A percentile compares a stretch with the other conserved stretches of the same genome.
Conservation (phyloP, 2,113 vertebrate genomes). For the Ophiodon elongatus region DNA sequence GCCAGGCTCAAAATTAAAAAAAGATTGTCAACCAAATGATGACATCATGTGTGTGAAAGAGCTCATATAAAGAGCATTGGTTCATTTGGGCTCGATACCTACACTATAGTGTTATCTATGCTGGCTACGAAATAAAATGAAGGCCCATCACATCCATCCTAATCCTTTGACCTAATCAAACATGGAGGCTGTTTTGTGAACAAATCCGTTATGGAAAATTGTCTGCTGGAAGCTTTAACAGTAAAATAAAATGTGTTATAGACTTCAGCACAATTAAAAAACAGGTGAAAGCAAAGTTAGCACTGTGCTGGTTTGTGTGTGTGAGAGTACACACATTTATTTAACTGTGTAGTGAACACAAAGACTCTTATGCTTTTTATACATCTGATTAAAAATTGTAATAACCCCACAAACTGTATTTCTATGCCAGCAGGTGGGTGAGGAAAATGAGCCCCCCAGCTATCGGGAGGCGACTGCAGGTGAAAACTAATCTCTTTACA, state of each 20-base stretch:
- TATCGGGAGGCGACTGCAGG: slow-evolving; percentile 91
- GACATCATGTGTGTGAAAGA: neutral
- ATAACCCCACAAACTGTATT: neutral
- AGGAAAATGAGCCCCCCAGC: slow-evolving; percentile 80
- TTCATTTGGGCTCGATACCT: neutral
- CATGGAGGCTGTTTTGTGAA: slow-evolving; percentile 20
- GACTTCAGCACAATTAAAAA: neutral
- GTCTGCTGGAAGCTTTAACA: neutral
- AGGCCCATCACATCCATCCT: slow-evolving; percentile 9
- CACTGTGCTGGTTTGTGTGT: neutral
- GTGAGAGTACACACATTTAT: neutral
- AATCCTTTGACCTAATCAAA: slow-evolving; percentile 48
- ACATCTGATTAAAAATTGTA: neutral
- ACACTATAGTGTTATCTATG: neutral
- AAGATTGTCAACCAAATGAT: neutral
- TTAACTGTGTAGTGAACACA: neutral
- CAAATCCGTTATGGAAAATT: slow-evolving; percentile 2
- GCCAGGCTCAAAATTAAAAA: neutral
- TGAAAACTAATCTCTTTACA: slow-evolving; percentile 65
- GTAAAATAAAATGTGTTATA: neutral
- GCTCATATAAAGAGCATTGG: neutral
- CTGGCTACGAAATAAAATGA: slow-evolving; percentile 6
- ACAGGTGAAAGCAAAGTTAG: neutral
- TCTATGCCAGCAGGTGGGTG: slow-evolving; percentile 83
- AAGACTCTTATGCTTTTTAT: neutral